These are phyloP conservation scores for Pyrochroa serraticornis DNA, from an alignment of 2,888 invertebrate species.

Conservation along the genomic window DNA sequence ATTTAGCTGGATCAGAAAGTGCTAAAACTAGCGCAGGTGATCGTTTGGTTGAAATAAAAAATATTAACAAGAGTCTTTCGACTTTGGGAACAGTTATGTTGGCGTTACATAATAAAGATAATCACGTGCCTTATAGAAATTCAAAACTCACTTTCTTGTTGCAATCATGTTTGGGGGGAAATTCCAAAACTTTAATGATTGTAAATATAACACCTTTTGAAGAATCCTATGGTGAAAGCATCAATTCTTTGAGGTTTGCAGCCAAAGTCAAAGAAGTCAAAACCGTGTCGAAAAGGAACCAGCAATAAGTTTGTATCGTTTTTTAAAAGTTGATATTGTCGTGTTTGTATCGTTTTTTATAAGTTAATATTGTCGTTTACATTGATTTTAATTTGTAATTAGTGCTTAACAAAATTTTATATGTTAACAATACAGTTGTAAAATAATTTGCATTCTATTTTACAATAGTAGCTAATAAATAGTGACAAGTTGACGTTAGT, in stretches of 20 bases:
- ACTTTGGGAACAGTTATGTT: conserved; percentile 82
- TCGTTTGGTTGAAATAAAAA: conserved; percentile 81
- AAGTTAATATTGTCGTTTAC: too few relatives aligned
- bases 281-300: conserved; percentile 72
- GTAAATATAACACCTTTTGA: conserved; percentile 90
- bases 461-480: too few relatives aligned
- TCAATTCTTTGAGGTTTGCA: conserved; percentile 88
- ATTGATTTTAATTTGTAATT: too few relatives aligned
- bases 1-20: conserved; percentile 87
- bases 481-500: too few relatives aligned
- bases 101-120: conserved; percentile 81
- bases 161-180: conserved; percentile 90
- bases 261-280: conserved; percentile 85
- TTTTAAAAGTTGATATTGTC: too few relatives aligned
- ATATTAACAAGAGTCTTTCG: conserved; percentile 82
- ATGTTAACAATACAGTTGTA: too few relatives aligned
- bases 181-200: conserved; percentile 92
- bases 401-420: too few relatives aligned
- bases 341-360: too few relatives aligned
- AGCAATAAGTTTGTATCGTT: not conserved
- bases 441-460: too few relatives aligned
- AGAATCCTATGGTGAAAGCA: conserved; percentile 82
- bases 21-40: conserved; percentile 60
- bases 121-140: conserved; percentile 87
- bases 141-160: conserved; percentile 87